phyloP scores from a whole-genome alignment of 2,888 invertebrate species.

The Zaprionus bogoriensis region DNA sequence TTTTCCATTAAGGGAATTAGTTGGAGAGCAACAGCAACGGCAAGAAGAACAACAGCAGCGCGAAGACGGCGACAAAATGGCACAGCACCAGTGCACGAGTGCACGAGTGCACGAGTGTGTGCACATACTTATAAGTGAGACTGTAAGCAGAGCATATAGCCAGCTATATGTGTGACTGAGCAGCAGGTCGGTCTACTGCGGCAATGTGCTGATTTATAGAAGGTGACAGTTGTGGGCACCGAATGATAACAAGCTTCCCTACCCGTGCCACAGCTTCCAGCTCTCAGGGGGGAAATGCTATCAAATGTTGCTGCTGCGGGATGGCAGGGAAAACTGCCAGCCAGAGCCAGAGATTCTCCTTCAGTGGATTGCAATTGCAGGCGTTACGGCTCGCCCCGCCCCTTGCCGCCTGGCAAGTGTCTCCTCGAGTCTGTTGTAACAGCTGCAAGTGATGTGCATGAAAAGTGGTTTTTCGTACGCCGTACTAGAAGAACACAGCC shows the following conservation, averaged over 20 bases:
- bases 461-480: slow-evolving; percentile 69
- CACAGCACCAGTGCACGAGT: slow-evolving; percentile 29
- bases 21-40: slow-evolving; percentile 29
- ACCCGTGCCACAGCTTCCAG: not conserved
- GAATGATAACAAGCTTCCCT: slow-evolving; percentile 72
- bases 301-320: slow-evolving; percentile 43
- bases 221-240: slow-evolving; percentile 76
- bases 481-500: slow-evolving; percentile 29
- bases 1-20: slow-evolving; percentile 79
- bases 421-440: slow-evolving; percentile 44
- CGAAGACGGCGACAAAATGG: slow-evolving; percentile 31
- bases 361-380: slow-evolving; percentile 36
- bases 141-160: slow-evolving; percentile 24
- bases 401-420: slow-evolving; percentile 4
- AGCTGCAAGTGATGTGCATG: slow-evolving; percentile 79
- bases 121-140: slow-evolving; percentile 30
- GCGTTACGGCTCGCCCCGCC: not conserved
- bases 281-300: slow-evolving; percentile 35
- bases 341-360: slow-evolving; percentile 56
- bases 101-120: not conserved
- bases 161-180: slow-evolving; percentile 19
- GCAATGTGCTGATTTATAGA: slow-evolving; percentile 69
- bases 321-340: slow-evolving; percentile 59
- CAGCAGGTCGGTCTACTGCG: slow-evolving; percentile 15
- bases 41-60: slow-evolving; percentile 29